phyloP scores from a whole-genome alignment of 2,888 invertebrate species.

The Rhagonycha lutea region DNA sequence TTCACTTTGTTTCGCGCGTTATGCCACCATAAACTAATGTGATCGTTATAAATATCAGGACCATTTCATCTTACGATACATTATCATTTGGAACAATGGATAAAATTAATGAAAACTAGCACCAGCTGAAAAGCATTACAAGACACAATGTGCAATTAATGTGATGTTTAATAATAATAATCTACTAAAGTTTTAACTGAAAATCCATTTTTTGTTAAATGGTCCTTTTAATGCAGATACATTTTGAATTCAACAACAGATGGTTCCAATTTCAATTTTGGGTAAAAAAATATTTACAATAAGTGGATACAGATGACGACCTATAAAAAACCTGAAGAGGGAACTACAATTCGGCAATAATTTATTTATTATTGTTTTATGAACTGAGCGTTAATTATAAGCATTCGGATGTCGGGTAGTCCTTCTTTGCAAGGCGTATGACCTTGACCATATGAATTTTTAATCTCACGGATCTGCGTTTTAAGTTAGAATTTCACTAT shows the following conservation, averaged over 20 bases:
- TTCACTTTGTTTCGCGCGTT: neutral
- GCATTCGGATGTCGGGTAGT: no score
- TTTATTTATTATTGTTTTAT: no score
- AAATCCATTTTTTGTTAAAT: neutral
- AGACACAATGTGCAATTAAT: slow-evolving; percentile 8
- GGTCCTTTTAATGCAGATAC: neutral
- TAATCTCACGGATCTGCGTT: no score
- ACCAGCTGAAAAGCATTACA: slow-evolving; percentile 9
- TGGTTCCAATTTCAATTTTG: no score
- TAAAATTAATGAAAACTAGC: slow-evolving; percentile 5
- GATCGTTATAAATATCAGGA: neutral
- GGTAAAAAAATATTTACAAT: no score
- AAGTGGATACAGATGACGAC: no score
- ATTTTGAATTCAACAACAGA: neutral
- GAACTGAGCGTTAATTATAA: no score
- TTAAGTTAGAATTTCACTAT: no score
- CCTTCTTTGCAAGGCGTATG: no score
- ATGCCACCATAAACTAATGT: neutral
- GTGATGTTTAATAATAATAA: neutral
- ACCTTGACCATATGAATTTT: no score
- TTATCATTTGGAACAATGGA: slow-evolving; percentile 7
- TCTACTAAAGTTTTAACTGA: neutral
- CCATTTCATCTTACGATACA: slow-evolving; percentile 1
- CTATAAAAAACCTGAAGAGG: no score
- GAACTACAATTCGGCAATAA: no score